Evolutionary conservation across 2,113 vertebrate genomes (phyloP).

Genomic region (Pagrus major): DNA sequence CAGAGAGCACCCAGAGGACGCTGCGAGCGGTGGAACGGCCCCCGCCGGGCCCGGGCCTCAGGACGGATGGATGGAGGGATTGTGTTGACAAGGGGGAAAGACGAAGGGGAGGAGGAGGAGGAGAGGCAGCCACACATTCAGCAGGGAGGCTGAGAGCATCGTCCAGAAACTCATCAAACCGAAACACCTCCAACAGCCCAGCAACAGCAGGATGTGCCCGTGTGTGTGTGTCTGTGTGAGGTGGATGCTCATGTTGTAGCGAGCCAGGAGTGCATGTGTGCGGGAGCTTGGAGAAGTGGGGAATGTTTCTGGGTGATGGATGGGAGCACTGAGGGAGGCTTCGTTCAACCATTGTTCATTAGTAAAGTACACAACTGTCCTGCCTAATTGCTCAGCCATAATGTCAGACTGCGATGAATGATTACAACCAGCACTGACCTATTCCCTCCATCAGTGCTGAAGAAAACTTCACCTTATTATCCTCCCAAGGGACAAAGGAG

Average conservation of each 20-base stretch:
- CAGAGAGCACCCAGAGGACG: slow-evolving; percentile 80
- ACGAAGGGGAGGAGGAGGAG: slow-evolving; percentile 66
- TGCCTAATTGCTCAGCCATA: slow-evolving; percentile 73
- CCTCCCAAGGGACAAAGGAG: slow-evolving; percentile 1
- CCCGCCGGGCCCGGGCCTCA: slow-evolving; percentile 62
- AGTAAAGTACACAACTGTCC: slow-evolving; percentile 73
- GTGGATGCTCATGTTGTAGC: background rate
- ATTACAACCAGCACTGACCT: slow-evolving; percentile 60
- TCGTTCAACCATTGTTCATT: slow-evolving; percentile 74
- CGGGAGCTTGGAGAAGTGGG: slow-evolving; percentile 50
- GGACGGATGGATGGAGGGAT: slow-evolving; percentile 77
- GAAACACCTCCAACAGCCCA: slow-evolving; percentile 78
- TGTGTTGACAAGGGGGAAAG: slow-evolving; percentile 83
- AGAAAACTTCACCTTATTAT: slow-evolving; percentile 43
- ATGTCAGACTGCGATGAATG: slow-evolving; percentile 67
- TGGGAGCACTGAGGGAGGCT: slow-evolving; percentile 62
- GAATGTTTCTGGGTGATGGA: slow-evolving; percentile 72
- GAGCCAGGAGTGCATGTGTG: slow-evolving; percentile 36
- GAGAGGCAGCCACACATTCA: slow-evolving; percentile 73
- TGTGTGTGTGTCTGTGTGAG: slow-evolving; percentile 26
- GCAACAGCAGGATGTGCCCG: slow-evolving; percentile 67
- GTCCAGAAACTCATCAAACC: slow-evolving; percentile 81
- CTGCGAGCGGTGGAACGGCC: slow-evolving; percentile 73
- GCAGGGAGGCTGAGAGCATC: slow-evolving; percentile 75
- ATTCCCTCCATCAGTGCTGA: slow-evolving; percentile 37